A percentile compares a stretch with the other conserved stretches of the same genome.
phyloP scores from a whole-genome alignment of 2,797 vertebrate species.

The Enteromius viviparus region DNA sequence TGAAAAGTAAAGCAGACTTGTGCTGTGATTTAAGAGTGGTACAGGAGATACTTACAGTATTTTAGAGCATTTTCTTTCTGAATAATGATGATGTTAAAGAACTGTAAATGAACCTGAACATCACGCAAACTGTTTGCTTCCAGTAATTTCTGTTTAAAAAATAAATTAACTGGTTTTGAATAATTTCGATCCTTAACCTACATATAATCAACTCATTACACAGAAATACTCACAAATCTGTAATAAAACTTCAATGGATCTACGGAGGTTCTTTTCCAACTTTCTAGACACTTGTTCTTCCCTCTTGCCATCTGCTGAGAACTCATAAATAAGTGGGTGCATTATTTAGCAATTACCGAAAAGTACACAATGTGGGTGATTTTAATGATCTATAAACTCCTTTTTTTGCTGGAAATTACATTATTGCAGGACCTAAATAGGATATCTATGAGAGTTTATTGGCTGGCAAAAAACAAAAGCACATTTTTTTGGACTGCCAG shows the following conservation, averaged over 20 bases:
- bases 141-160: not conserved
- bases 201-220: constrained; percentile 49
- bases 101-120: not conserved
- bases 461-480: constrained; percentile 49
- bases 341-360: constrained; percentile 65
- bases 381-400: constrained; percentile 63
- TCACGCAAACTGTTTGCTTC: not conserved
- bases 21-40: not conserved
- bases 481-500: constrained; percentile 48
- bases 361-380: constrained; percentile 60
- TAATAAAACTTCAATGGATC: constrained; percentile 51
- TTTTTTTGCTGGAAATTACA: constrained; percentile 52
- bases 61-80: not conserved
- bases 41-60: not conserved
- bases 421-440: constrained; percentile 50
- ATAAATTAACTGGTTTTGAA: not conserved
- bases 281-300: constrained; percentile 45
- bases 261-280: constrained; percentile 42
- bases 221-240: constrained; percentile 48
- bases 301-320: constrained; percentile 56
- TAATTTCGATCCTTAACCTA: not conserved
- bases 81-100: not conserved
- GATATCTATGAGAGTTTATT: constrained; percentile 52
- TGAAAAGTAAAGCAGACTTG: not conserved
- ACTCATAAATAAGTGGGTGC: constrained; percentile 53